A percentile compares a stretch with the other conserved stretches of the same genome.
Evolutionary conservation across 2,797 vertebrate genomes (phyloP).

Genomic region (Phyllotis vaccarum): DNA sequence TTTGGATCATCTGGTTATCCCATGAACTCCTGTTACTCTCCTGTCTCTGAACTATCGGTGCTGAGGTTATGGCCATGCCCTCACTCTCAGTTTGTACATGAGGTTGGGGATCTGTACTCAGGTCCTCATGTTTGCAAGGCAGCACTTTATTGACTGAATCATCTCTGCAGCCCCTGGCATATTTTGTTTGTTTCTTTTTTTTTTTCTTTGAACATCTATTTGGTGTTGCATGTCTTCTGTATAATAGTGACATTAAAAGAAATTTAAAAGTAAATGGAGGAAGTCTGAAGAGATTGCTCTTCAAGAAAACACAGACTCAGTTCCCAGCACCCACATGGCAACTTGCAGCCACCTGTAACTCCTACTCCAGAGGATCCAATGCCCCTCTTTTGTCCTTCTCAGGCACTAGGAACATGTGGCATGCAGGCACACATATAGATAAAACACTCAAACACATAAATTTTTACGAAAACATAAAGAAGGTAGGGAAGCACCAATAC

Average conservation of each 20-base stretch:
- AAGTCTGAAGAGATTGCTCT: neutral
- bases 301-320: neutral
- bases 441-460: neutral
- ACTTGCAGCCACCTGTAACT: neutral
- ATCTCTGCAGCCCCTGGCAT: neutral
- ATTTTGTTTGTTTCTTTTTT: neutral
- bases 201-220: neutral
- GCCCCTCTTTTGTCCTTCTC: neutral
- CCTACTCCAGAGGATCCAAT: neutral
- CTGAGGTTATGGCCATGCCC: neutral
- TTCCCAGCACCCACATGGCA: neutral
- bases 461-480: too few relatives aligned
- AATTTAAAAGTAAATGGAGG: neutral
- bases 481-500: neutral
- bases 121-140: neutral
- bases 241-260: neutral
- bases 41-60: neutral
- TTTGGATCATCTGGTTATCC: neutral
- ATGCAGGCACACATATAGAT: neutral
- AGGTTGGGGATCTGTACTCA: neutral
- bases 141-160: neutral
- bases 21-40: too few relatives aligned
- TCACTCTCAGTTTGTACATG: neutral
- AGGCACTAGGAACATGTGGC: too few relatives aligned
- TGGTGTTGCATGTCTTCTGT: neutral